Percentiles rank a stretch among this genome's conserved stretches.
phyloP scores from a whole-genome alignment of 2,797 vertebrate genomes.

The Serranus cabrilla region DNA sequence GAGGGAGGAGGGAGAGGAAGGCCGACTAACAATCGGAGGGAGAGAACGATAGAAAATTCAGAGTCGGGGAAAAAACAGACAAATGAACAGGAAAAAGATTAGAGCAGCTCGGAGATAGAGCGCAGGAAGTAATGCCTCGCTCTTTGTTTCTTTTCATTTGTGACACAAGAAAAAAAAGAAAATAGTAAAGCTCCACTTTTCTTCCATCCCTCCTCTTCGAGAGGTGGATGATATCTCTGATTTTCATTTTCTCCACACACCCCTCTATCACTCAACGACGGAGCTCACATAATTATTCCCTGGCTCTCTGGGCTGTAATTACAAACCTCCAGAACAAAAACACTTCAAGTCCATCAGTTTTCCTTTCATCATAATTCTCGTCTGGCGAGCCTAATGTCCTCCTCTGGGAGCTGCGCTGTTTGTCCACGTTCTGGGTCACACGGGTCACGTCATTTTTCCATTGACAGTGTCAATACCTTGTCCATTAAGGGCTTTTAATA shows the following conservation, averaged over 20 bases:
- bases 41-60: slow-evolving; percentile 25
- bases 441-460: slow-evolving; percentile 20
- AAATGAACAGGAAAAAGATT: slow-evolving; percentile 52
- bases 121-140: slow-evolving; percentile 2
- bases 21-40: neutral
- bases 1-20: slow-evolving; percentile 2
- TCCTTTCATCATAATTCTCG: slow-evolving; percentile 61
- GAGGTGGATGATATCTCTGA: slow-evolving; percentile 54
- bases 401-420: slow-evolving; percentile 47
- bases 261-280: slow-evolving; percentile 59
- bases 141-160: slow-evolving; percentile 43
- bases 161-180: slow-evolving; percentile 4
- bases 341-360: slow-evolving; percentile 68
- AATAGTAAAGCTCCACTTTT: slow-evolving; percentile 30
- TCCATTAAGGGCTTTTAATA: slow-evolving; percentile 50
- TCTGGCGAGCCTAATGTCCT: slow-evolving; percentile 44
- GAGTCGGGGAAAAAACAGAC: slow-evolving; percentile 5
- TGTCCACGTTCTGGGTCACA: slow-evolving; percentile 39
- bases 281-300: slow-evolving; percentile 62
- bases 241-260: slow-evolving; percentile 65
- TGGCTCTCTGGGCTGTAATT: slow-evolving; percentile 59
- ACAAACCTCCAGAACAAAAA: slow-evolving; percentile 66
- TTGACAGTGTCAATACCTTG: slow-evolving; percentile 19
- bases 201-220: slow-evolving; percentile 34
- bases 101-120: slow-evolving; percentile 34